Percentiles rank a stretch among this genome's conserved stretches.
Conservation (phyloP, 2,797 vertebrate species). For the Brotula barbata region DNA sequence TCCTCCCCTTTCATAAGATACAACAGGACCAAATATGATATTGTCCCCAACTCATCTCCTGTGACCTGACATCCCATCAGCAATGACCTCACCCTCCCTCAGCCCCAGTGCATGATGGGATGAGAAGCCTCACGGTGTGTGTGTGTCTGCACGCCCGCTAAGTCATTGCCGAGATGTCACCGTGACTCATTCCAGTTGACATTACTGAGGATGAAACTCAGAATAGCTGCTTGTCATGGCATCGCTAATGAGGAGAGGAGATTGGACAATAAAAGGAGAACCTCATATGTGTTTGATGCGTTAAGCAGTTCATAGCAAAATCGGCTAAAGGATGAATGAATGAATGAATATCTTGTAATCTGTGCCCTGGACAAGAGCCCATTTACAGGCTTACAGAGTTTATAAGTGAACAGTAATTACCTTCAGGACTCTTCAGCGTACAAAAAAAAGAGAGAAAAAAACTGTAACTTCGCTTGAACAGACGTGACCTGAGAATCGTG, state of each 20-base stretch:
- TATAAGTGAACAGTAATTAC: too few relatives aligned
- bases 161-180: conserved; percentile 50
- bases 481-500: too few relatives aligned
- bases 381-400: too few relatives aligned
- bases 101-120: conserved; percentile 56
- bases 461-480: too few relatives aligned
- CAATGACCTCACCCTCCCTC: conserved; percentile 61
- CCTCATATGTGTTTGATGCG: conserved; percentile 43
- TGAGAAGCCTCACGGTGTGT: conserved; percentile 10
- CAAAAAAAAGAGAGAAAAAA: too few relatives aligned
- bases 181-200: conserved; percentile 64
- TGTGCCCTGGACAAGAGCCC: too few relatives aligned
- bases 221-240: conserved; percentile 48
- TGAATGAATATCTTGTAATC: conserved; percentile 11
- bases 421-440: too few relatives aligned
- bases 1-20: conserved; percentile 7
- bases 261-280: conserved; percentile 30
- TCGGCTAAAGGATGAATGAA: conserved; percentile 12
- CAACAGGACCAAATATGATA: conserved; percentile 20
- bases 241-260: conserved; percentile 16
- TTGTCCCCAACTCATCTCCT: conserved; percentile 20
- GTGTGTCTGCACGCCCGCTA: conserved; percentile 32
- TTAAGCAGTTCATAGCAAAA: conserved; percentile 27
- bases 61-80: conserved; percentile 18
- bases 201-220: conserved; percentile 67